Evolutionary conservation across 2,113 vertebrate species (phyloP), one percentile per base, ranked within the genome.

Genomic region (Cinclus cinclus): DNA sequence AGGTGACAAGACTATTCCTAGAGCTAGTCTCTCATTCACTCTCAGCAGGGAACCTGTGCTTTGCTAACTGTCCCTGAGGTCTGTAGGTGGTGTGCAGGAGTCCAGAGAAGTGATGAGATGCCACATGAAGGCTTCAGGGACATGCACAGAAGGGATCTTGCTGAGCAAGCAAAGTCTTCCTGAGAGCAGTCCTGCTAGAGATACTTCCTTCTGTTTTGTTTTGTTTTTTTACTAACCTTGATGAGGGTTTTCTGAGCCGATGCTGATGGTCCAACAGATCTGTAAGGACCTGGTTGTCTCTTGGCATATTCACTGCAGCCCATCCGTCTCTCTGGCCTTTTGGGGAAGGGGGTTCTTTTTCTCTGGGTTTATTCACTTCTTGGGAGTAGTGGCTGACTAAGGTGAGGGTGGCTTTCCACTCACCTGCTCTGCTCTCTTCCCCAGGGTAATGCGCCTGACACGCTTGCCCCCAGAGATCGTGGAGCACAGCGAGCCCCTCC

Each of bases 401-500:
- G 42, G 6, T 19, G 55, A 15, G 4, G 14, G 35, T 74, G 78
- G 79, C 56, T 75, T 79, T 68, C 42, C 14, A 31, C 68, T 82
- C 74, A 96, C 69, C 84, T 64, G 37, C 49, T 41, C 37, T 95
- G 68, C 69, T 46, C 69, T 46, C 56, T 67, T 62, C 83, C 82
- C 85, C 96, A 99, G 99, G 96, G 98, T 99, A 35, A 99, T 98
- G 77, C 98, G 97, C 74, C 98, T 99, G 95, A 99, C 99, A 33
- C 99, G 97, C 87, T 97, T 99, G 94, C 99, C 99, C 21, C 97
- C 98, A 0, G 97, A 98, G 81, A 97, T 99, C 13, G 98, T 99
- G 80, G 99, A 99, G 93, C 98, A 99, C 96, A 99, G 99, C 2
- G 99, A 99, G 96, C 99, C 99, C 0, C 97, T 99, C 88, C 99